Evolutionary conservation across 2,888 invertebrate species (phyloP).

Genomic region (Acanthosepion esculentum): DNA sequence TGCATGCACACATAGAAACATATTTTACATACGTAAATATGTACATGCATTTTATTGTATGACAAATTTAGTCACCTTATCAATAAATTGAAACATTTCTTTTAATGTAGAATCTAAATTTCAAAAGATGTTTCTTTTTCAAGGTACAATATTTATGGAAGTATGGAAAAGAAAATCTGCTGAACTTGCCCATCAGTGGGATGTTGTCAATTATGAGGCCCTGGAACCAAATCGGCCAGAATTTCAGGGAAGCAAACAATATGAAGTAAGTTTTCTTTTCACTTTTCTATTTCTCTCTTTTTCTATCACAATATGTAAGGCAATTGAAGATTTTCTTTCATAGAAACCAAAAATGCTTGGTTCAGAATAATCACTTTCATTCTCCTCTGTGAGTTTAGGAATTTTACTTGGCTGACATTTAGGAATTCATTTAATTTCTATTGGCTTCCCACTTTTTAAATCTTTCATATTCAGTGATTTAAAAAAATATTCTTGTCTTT

Average conservation of each 20-base stretch:
- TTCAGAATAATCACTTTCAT: not conserved
- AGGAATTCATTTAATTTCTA: not conserved
- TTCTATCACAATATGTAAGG: not conserved
- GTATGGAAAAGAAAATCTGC: conserved; percentile 75
- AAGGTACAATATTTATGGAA: conserved; percentile 75
- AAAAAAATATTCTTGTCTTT: too few relatives aligned
- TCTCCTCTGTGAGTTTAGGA: not conserved
- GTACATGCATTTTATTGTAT: not conserved
- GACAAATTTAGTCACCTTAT: not conserved
- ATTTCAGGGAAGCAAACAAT: conserved; percentile 67
- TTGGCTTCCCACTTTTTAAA: not conserved
- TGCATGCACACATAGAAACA: not conserved
- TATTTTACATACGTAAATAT: not conserved
- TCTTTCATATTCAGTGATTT: not conserved
- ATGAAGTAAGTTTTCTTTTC: conserved; percentile 54
- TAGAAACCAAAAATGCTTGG: not conserved
- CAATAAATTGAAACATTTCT: not conserved
- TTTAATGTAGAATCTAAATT: not conserved
- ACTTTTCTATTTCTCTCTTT: not conserved
- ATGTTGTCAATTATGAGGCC: conserved; percentile 75
- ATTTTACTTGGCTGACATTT: too few relatives aligned
- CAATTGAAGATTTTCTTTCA: not conserved
- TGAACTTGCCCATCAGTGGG: conserved; percentile 76
- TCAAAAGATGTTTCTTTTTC: not conserved
- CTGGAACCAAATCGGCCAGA: conserved; percentile 76